These are phyloP conservation scores for Rhinella marina DNA, from an alignment of 2,797 vertebrate genomes.

Conservation along the genomic window DNA sequence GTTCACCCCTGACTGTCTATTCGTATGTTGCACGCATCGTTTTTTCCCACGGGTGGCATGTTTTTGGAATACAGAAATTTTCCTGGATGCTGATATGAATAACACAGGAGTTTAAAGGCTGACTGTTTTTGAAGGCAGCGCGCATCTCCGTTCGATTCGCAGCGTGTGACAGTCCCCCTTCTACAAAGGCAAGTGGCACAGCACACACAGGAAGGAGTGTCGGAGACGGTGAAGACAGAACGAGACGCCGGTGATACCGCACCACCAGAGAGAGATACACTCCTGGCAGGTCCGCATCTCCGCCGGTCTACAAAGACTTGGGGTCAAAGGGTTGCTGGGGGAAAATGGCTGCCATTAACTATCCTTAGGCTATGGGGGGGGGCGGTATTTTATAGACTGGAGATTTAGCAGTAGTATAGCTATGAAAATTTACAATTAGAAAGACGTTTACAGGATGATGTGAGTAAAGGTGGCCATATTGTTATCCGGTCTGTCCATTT, in stretches of 20 bases:
- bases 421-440: neutral
- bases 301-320: neutral
- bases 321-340: neutral
- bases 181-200: conserved; percentile 6
- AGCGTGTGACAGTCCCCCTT: conserved; percentile 13
- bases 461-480: neutral
- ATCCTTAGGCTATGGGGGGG: neutral
- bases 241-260: neutral
- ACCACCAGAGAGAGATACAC: neutral
- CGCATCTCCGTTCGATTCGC: conserved; percentile 12
- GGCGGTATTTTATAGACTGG: neutral
- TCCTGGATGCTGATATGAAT: neutral
- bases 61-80: conserved; percentile 1
- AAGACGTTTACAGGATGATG: neutral
- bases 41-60: conserved; percentile 1
- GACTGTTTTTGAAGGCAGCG: conserved; percentile 6
- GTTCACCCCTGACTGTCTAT: neutral
- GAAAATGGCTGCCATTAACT: neutral
- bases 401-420: neutral
- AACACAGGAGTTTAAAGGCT: neutral
- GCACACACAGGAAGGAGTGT: conserved; percentile 17
- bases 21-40: neutral
- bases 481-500: neutral
- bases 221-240: neutral
- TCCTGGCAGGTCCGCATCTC: neutral